Evolutionary conservation across 2,797 vertebrate genomes (phyloP).

Genomic region (Siniperca scherzeri): DNA sequence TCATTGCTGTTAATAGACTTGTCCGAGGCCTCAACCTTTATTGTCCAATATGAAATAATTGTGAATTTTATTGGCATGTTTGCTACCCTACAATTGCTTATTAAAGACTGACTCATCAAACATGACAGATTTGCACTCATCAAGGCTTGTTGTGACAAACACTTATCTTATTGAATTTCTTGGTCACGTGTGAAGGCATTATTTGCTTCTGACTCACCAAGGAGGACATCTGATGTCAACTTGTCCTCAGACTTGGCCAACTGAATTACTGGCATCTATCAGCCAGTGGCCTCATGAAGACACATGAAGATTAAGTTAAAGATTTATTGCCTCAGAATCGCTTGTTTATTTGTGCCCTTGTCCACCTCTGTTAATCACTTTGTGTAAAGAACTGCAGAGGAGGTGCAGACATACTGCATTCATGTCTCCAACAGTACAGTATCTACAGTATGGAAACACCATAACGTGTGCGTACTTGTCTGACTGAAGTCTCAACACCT

Average conservation of each 20-base stretch:
- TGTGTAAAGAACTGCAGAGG: constrained; percentile 29
- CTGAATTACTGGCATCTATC: constrained; percentile 51
- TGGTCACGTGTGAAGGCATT: constrained; percentile 47
- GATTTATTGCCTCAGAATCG: constrained; percentile 54
- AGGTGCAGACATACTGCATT: not conserved
- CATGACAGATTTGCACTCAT: constrained; percentile 41
- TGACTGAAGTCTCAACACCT: constrained; percentile 50
- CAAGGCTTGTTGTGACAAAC: constrained; percentile 53
- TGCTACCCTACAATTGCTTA: constrained; percentile 17
- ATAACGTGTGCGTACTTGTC: constrained; percentile 59
- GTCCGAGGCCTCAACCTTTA: constrained; percentile 25
- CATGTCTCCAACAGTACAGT: constrained; percentile 28
- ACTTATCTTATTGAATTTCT: constrained; percentile 74
- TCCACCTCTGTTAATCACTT: constrained; percentile 47
- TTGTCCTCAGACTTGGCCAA: constrained; percentile 38
- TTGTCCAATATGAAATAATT: constrained; percentile 50
- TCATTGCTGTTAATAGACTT: constrained; percentile 5
- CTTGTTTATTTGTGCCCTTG: constrained; percentile 42
- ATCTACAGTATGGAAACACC: constrained; percentile 23
- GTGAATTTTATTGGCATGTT: constrained; percentile 41
- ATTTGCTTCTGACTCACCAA: constrained; percentile 60
- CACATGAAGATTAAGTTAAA: constrained; percentile 29
- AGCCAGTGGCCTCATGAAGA: constrained; percentile 29
- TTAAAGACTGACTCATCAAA: constrained; percentile 54
- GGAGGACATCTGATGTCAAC: constrained; percentile 62